phyloP scores from a whole-genome alignment of 1,140 invertebrate genomes.

The Eupeodes corollae region DNA sequence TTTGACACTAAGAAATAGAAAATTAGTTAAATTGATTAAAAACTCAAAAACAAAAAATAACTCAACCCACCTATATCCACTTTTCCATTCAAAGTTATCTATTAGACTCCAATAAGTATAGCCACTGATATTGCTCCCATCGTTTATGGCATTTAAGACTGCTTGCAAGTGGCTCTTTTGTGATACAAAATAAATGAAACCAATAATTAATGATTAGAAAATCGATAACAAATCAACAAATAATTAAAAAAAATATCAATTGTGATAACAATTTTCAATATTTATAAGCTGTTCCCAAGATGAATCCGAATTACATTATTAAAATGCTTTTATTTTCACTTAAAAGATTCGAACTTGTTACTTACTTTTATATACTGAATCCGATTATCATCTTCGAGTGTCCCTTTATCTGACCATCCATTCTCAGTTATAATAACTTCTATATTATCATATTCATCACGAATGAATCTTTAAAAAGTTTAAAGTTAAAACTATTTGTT shows the following conservation, averaged over 20 bases:
- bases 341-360: too few relatives aligned
- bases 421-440: conserved; percentile 58
- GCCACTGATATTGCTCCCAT: conserved; percentile 50
- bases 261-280: too few relatives aligned
- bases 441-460: conserved; percentile 19
- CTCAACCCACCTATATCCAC: conserved; percentile 45
- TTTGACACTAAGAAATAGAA: conserved; percentile 13
- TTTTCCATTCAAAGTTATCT: conserved; percentile 71
- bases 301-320: too few relatives aligned
- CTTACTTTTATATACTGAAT: conserved; percentile 27
- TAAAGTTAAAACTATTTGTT: not conserved
- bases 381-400: conserved; percentile 42
- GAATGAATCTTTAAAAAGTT: conserved; percentile 46
- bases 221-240: too few relatives aligned
- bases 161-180: conserved; percentile 52
- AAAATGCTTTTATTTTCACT: too few relatives aligned
- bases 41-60: conserved; percentile 14
- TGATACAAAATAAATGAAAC: too few relatives aligned
- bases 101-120: conserved; percentile 66
- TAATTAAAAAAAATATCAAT: too few relatives aligned
- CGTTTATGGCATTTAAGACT: conserved; percentile 51
- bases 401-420: conserved; percentile 45
- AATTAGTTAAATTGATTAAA: too few relatives aligned
- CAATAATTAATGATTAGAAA: too few relatives aligned
- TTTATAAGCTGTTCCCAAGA: too few relatives aligned